Evolutionary conservation across 1,140 invertebrate genomes (phyloP), one percentile per base, ranked within the genome.

Genomic region (Drosophila pseudoananassae): DNA sequence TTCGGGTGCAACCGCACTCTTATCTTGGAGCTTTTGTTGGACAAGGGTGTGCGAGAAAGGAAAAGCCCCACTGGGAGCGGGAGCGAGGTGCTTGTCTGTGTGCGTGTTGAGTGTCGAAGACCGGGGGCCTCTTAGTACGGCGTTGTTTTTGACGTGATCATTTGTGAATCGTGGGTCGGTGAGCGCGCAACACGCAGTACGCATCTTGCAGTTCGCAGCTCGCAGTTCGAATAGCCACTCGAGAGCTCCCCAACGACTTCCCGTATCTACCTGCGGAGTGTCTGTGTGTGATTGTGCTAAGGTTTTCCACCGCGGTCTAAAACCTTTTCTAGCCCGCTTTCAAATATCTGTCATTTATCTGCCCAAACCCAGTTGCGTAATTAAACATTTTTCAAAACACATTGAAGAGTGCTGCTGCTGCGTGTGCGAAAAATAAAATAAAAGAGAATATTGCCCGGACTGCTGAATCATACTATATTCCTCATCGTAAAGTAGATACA

Each of bases 151-250:
- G 59, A 15, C 68, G 75, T 83, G 83, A 87, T 87, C 83, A 69
- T 87, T 58, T 61, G 50, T 68, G 52, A 27, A 27, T 27, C 25
- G 25, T 27, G 25, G 25, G 25, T 27, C 25, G 25, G 25, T 27
- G 78, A 83, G 73, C 80, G 64, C 68, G 78, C 58, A 82, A 43
- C 70, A 87, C 82, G 70, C 82, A 87, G 46, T 40, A 70, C 51
- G 64, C 49, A 50, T 33, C 33, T 45, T 50, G 71, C 40, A 43
- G 6, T 17, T 45, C 53, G 52, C 10, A 52, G 64, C n/a, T 43
- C n/a, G 40, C 40, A 43, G 40, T 23, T 23, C 47, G 57, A 46
- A 56, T 20, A 63, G 31, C 23, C 23, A 60, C 25, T 31, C 49
- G 40, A 43, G 43, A 76, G 73, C 56, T 74, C 8, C 50, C 8